phyloP scores from a whole-genome alignment of 2,113 vertebrate genomes.

The Narcine bancroftii region DNA sequence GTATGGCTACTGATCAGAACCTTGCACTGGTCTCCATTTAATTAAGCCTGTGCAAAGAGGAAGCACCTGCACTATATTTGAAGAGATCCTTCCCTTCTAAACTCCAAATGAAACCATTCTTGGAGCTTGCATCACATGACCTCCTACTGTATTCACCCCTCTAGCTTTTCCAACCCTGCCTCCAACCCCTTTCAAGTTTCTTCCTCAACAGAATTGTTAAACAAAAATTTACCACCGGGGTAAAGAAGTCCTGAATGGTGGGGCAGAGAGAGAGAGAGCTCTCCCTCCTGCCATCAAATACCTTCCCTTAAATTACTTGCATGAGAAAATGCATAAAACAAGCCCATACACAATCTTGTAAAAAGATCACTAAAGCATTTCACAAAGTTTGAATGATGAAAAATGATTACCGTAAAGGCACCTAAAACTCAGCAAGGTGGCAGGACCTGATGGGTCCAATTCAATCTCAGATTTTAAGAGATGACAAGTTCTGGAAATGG shows the following conservation, averaged over 20 bases:
- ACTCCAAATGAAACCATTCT: neutral
- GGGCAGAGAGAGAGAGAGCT: too few species aligned
- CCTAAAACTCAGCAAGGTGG: too few species aligned
- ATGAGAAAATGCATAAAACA: neutral
- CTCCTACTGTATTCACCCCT: neutral
- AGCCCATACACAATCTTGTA: neutral
- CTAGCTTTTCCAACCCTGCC: neutral
- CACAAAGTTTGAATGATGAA: neutral
- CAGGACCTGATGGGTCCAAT: neutral
- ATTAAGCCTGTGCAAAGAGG: neutral
- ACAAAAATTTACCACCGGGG: too few species aligned
- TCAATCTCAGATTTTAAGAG: neutral
- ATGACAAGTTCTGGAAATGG: neutral
- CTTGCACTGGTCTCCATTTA: too few species aligned
- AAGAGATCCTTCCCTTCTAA: neutral
- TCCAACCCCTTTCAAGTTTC: neutral
- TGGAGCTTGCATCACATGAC: neutral
- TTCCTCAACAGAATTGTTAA: neutral
- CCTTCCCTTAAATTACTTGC: neutral
- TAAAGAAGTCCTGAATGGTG: too few species aligned
- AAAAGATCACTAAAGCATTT: neutral
- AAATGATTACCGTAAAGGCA: neutral
- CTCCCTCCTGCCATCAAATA: neutral
- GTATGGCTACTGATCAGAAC: too few species aligned
- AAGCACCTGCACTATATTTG: neutral